These are phyloP conservation scores for Lysandra coridon DNA, from an alignment of 2,888 invertebrate genomes.

Conservation along the genomic window DNA sequence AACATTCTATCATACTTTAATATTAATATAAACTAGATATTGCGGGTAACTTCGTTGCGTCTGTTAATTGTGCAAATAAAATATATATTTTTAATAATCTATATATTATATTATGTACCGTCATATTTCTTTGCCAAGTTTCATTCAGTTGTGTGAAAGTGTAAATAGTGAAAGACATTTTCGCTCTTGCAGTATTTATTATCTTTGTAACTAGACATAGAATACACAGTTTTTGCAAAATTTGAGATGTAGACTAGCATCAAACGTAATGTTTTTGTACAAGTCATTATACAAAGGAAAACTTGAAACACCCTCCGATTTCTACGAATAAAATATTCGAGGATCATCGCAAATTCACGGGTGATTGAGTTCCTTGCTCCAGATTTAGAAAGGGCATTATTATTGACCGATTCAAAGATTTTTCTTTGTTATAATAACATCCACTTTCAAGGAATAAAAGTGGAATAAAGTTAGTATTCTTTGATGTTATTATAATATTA, in stretches of 20 bases:
- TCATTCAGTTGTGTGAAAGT: too few species aligned
- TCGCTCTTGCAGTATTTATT: too few species aligned
- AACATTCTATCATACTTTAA: not conserved
- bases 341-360: slow-evolving; percentile 7
- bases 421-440: slow-evolving; percentile 6
- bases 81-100: not conserved
- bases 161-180: too few species aligned
- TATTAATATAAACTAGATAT: too few species aligned
- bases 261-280: too few species aligned
- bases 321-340: not conserved
- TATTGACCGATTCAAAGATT: not conserved
- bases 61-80: not conserved
- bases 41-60: not conserved
- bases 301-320: not conserved
- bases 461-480: not conserved
- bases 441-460: not conserved
- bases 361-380: slow-evolving; percentile 8
- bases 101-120: too few species aligned
- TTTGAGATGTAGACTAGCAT: too few species aligned
- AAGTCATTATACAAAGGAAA: not conserved
- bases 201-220: too few species aligned
- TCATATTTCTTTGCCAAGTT: too few species aligned
- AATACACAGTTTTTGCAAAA: too few species aligned
- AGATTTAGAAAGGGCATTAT: slow-evolving; percentile 11
- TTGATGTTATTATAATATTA: not conserved